Evolutionary conservation across 2,797 vertebrate genomes (phyloP).

Genomic region (Petrocephalus schoutedeni): DNA sequence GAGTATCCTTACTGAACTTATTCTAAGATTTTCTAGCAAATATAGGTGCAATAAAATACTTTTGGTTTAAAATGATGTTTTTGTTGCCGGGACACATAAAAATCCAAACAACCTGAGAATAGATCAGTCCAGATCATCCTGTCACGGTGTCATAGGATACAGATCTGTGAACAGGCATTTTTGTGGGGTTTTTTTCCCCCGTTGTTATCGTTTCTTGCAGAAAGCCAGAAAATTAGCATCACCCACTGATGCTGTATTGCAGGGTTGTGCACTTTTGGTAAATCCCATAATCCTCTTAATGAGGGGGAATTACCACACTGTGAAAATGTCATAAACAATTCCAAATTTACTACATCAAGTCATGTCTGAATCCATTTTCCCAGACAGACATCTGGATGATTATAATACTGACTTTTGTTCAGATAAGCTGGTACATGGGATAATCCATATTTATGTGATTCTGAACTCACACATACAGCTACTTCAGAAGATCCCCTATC

Average conservation of each 20-base stretch:
- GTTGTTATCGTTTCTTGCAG: not conserved
- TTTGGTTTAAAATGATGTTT: not conserved
- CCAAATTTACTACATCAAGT: not conserved
- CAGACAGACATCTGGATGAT: not conserved
- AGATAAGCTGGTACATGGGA: not conserved
- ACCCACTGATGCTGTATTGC: not conserved
- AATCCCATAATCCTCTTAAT: slow-evolving; percentile 13
- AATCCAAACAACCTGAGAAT: not conserved
- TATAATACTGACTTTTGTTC: slow-evolving; percentile 9
- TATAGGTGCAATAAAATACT: not conserved
- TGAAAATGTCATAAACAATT: slow-evolving; percentile 13
- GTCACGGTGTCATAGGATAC: not conserved
- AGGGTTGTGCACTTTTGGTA: not conserved
- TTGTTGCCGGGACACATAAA: not conserved
- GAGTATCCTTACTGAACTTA: not conserved
- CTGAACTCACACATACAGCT: not conserved
- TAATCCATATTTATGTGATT: slow-evolving; percentile 9
- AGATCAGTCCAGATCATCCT: not conserved
- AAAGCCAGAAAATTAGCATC: slow-evolving; percentile 9
- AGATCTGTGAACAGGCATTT: not conserved
- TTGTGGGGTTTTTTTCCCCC: not conserved
- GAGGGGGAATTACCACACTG: not conserved
- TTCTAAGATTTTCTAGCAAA: not conserved
- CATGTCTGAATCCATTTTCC: not conserved
- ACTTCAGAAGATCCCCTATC: slow-evolving; percentile 3